Evolutionary conservation across 2,888 invertebrate genomes (phyloP).

Genomic region (Eucera pruinosa): DNA sequence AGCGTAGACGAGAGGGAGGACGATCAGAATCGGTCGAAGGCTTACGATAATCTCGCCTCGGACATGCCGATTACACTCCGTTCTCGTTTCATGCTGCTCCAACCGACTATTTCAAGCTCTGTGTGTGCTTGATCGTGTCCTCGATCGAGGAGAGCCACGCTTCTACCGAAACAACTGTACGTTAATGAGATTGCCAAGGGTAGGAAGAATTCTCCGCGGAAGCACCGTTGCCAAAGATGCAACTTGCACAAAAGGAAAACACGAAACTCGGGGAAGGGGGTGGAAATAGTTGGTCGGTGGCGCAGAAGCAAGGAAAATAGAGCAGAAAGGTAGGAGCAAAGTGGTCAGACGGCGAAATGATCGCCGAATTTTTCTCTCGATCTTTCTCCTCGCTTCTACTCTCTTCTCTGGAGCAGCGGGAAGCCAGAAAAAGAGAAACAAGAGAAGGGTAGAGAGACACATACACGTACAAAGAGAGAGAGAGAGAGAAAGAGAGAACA

Average conservation of each 20-base stretch:
- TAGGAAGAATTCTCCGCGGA: background rate
- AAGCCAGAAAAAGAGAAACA: constrained; percentile 1
- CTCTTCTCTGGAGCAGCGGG: constrained; percentile 6
- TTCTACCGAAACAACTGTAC: constrained; percentile 8
- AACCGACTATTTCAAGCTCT: constrained; percentile 9
- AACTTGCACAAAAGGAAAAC: background rate
- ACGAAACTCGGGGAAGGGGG: background rate
- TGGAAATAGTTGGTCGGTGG: constrained; percentile 32
- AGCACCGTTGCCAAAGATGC: constrained; percentile 1
- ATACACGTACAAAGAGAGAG: constrained; percentile 4
- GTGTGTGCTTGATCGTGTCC: constrained; percentile 1
- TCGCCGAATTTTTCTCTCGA: constrained; percentile 60
- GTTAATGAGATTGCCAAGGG: constrained; percentile 34
- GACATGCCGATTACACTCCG: constrained; percentile 50
- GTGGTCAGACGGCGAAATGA: constrained; percentile 50
- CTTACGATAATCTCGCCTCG: constrained; percentile 56
- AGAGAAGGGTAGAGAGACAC: background rate
- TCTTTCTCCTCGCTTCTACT: constrained; percentile 26
- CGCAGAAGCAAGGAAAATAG: constrained; percentile 38
- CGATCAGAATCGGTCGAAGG: constrained; percentile 48
- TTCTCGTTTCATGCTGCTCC: constrained; percentile 33
- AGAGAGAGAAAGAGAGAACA: constrained; percentile 19
- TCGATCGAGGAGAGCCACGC: background rate
- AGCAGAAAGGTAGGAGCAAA: constrained; percentile 27
- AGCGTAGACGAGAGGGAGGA: constrained; percentile 20